phyloP scores from a whole-genome alignment of 2,113 vertebrate genomes.

The Ptilorrhoa leucosticta region DNA sequence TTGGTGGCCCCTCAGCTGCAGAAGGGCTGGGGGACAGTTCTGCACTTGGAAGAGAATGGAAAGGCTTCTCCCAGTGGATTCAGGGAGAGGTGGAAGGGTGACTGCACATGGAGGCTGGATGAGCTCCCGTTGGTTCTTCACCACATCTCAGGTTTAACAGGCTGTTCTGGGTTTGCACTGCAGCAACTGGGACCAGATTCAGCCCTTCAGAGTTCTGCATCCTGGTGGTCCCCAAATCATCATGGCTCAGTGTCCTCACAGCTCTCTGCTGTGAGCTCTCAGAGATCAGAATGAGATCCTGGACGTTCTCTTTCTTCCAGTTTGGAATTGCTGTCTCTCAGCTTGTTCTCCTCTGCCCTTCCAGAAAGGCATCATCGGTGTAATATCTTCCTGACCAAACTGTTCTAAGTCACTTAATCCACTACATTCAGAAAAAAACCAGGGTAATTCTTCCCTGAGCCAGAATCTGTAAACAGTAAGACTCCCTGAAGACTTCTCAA shows the following conservation, averaged over 20 bases:
- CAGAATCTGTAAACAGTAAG: neutral
- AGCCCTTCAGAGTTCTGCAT: neutral
- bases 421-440: neutral
- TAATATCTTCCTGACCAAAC: neutral
- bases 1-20: neutral
- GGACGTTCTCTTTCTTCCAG: neutral
- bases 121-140: neutral
- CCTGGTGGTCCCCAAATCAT: neutral
- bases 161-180: neutral
- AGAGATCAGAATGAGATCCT: neutral
- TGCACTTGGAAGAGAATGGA: accelerated
- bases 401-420: neutral
- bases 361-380: neutral
- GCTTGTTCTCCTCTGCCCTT: neutral
- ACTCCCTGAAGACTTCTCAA: neutral
- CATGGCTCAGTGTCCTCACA: neutral
- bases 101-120: neutral
- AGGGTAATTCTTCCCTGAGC: neutral
- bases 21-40: neutral
- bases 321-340: neutral
- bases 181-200: neutral
- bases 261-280: neutral
- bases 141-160: neutral
- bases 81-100: neutral
- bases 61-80: neutral